A percentile compares a stretch with the other conserved stretches of the same genome.
These are phyloP conservation scores for Geotrypetes seraphini DNA, from an alignment of 2,797 vertebrate species.

Conservation along the genomic window DNA sequence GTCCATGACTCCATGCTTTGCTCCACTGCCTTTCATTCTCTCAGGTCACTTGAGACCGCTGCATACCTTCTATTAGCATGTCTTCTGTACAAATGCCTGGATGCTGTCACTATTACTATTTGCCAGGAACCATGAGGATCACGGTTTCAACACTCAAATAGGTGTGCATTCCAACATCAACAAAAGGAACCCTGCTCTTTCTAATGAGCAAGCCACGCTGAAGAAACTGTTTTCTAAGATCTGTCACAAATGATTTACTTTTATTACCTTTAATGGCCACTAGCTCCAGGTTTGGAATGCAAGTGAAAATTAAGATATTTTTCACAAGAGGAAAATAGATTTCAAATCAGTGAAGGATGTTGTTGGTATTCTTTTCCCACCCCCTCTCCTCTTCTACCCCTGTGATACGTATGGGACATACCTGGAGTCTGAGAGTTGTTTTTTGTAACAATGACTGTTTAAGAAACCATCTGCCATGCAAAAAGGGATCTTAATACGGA, in stretches of 20 bases:
- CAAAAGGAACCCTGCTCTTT: conserved; percentile 46
- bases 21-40: conserved; percentile 32
- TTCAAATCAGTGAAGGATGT: conserved; percentile 22
- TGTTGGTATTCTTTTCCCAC: conserved; percentile 16
- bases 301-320: conserved; percentile 68
- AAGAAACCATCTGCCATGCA: too few relatives aligned
- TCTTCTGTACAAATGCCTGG: conserved; percentile 46
- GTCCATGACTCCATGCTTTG: conserved; percentile 25
- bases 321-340: conserved; percentile 51
- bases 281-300: conserved; percentile 51
- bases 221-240: conserved; percentile 57
- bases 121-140: conserved; percentile 48
- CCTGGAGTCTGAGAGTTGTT: too few relatives aligned
- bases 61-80: conserved; percentile 39
- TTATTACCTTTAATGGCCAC: conserved; percentile 65
- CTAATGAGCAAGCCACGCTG: conserved; percentile 49
- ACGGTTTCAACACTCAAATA: conserved; percentile 46
- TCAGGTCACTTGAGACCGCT: conserved; percentile 36
- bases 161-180: conserved; percentile 44
- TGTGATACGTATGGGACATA: too few relatives aligned
- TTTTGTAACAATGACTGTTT: too few relatives aligned
- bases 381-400: too few relatives aligned
- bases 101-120: conserved; percentile 37
- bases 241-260: conserved; percentile 66
- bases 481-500: too few relatives aligned